A percentile compares a stretch with the other conserved stretches of the same genome.
Evolutionary conservation across 2,113 vertebrate species (phyloP).

Genomic region (Irena cyanogastra): DNA sequence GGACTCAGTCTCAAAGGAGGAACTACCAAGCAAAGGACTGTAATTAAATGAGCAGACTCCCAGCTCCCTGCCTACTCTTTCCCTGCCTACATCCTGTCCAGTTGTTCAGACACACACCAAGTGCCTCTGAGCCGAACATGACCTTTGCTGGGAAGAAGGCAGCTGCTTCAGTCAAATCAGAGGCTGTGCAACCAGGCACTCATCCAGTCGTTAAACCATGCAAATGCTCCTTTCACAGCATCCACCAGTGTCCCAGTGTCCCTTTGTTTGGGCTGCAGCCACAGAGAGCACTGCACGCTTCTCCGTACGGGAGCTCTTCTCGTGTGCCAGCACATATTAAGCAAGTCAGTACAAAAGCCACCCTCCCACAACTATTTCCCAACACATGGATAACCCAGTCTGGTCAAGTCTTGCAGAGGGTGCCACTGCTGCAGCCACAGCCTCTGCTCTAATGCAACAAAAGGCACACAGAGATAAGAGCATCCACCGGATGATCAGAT

Average conservation of each 20-base stretch:
- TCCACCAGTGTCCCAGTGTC: background rate
- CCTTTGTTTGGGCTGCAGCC: background rate
- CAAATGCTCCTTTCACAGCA: background rate
- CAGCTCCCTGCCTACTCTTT: background rate
- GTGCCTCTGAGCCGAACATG: background rate
- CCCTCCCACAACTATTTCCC: background rate
- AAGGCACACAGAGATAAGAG: background rate
- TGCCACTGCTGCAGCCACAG: background rate
- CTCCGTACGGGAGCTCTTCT: background rate
- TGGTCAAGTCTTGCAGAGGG: background rate
- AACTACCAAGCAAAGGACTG: background rate
- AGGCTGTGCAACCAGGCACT: background rate
- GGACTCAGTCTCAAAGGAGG: background rate
- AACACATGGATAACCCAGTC: background rate
- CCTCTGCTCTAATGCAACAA: background rate
- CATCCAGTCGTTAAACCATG: background rate
- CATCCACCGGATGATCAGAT: background rate
- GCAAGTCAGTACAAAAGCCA: background rate
- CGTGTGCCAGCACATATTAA: background rate
- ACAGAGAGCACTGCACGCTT: background rate
- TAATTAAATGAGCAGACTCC: background rate
- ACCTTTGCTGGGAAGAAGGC: slow-evolving; percentile 22
- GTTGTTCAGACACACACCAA: background rate
- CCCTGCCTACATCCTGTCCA: background rate
- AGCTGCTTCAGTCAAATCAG: background rate